Base-by-base conservation (phyloP, 1,140 invertebrate genomes). In the Drosophila sproati region DNA sequence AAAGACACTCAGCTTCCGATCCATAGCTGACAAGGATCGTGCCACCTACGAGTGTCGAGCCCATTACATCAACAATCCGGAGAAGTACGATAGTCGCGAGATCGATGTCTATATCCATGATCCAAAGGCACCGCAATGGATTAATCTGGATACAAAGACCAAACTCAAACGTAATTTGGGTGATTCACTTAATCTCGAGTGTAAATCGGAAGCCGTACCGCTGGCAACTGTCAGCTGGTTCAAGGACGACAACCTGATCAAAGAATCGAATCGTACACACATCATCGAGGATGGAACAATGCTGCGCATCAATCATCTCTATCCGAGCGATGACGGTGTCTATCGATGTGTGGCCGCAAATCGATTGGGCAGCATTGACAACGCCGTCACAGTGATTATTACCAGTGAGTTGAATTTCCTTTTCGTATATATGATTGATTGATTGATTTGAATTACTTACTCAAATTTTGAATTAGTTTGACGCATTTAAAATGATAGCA, bases 201-300 rank as follows among this genome's bases (percentile, higher is more conserved):
- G 94, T 57, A 74, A 79, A 51, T 77, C 91, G 5, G 59, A 66
- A 10, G 94, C 94, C 1, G 91, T 94, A 55, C 94, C 94, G 2
- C 75, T 80, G 51, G 93, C 94, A 3, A 74, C 35, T 3, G 92
- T 94, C 2, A 81, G 51, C 0, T 94, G 94, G 94, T 93, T 78
- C 64, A 94, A 94, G 82, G 83, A 93, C 48, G 91, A 83, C 7
- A 70, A 74, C 5, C 10, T 91, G 8, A 41, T 61, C 3, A 20
- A 20, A 20, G 70, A 71, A 5, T 75, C 87, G 4, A 92, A 91
- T 35, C 82, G 78, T 0, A 93, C 94, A n/a, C 81, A 91, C 35
- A 89, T 95, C 0, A 80, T 92, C 64, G 93, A 94, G 86, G 93
- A 92, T 45, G 75, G 79, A 5, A 67, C 76, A 6, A 77, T 69